Evolutionary conservation across 2,113 vertebrate genomes (phyloP), one percentile per base, ranked within the genome.

Genomic region (Macquaria ambigua): DNA sequence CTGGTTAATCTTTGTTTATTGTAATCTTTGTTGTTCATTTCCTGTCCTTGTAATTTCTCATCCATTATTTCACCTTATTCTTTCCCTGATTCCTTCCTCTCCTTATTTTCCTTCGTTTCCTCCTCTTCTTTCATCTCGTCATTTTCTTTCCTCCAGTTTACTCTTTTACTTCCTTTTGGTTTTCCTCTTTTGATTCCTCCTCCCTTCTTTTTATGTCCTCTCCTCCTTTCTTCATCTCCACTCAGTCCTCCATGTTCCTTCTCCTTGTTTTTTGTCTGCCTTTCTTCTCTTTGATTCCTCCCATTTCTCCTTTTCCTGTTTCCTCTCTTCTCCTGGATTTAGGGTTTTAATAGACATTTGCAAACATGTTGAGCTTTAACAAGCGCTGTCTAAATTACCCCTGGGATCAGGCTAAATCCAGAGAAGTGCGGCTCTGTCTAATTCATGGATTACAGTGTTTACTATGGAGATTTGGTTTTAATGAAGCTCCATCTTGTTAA

Each of bases 391-490:
- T 74, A 79, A 87, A 89, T 89, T 77, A 86, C 87, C 85, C 79
- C 23, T 1, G 81, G 83, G 88, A 91, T 87, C 68, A 53, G 81
- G 48, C 67, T 79, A 90, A 89, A 88, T 81, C 88, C 61, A 31
- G 77, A 58, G 82, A 28, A 82, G 82, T 75, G 78, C 2, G 81
- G 81, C 81, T 88, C 61, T 25, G 88, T 88, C 90, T 88, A 90
- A 88, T 85, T 84, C 79, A 69, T 87, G 92, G 88, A 84, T 93
- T 90, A 79, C 74, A 66, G 79, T 89, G 81, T 92, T 92, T 84
- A 92, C 89, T 85, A 21, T 70, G 68, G 83, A 90, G 89, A 92
- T 89, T 90, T 82, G 52, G 8, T 55, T 90, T 84, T 91, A 91
- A 92, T 87, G 87, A 92, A 79, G 39, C 50, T 87, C 81, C 67